phyloP scores from a whole-genome alignment of 2,797 vertebrate species.

The Sphaeramia orbicularis region DNA sequence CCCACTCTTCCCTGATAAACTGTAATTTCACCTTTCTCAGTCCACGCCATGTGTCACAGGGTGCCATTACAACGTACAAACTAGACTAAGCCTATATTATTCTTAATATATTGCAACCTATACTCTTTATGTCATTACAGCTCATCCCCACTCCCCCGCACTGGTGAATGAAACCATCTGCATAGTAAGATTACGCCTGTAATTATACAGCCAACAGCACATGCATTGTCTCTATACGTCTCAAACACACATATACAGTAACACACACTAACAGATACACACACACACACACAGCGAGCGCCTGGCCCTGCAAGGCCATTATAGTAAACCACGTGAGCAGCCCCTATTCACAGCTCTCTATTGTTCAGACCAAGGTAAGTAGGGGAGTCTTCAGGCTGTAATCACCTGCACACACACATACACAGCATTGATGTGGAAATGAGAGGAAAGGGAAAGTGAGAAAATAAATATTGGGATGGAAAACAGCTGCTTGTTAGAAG shows the following conservation, averaged over 20 bases:
- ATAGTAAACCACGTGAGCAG: slow-evolving; percentile 84
- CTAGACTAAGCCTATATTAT: slow-evolving; percentile 66
- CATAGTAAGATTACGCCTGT: slow-evolving; percentile 85
- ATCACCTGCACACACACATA: slow-evolving; percentile 74
- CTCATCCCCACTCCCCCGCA: slow-evolving; percentile 53
- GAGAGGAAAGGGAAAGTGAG: slow-evolving; percentile 63
- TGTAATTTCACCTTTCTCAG: slow-evolving; percentile 64
- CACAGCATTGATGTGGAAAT: slow-evolving; percentile 56
- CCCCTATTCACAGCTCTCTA: slow-evolving; percentile 83
- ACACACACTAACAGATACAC: slow-evolving; percentile 31
- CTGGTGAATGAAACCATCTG: slow-evolving; percentile 85
- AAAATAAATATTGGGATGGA: slow-evolving; percentile 73
- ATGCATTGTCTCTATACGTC: slow-evolving; percentile 80
- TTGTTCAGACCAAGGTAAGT: slow-evolving; percentile 88
- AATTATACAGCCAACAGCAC: slow-evolving; percentile 83
- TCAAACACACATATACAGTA: slow-evolving; percentile 39
- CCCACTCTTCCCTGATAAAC: slow-evolving; percentile 42
- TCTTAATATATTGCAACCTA: slow-evolving; percentile 81
- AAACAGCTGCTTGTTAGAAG: slow-evolving; percentile 44
- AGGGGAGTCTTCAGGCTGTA: slow-evolving; percentile 84
- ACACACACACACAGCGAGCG: slow-evolving; percentile 42
- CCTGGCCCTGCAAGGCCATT: slow-evolving; percentile 84
- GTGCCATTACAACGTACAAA: slow-evolving; percentile 43
- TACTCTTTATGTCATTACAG: slow-evolving; percentile 82
- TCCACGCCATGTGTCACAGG: slow-evolving; percentile 42